These are phyloP conservation scores for Cottoperca gobio DNA, from an alignment of 2,797 vertebrate genomes.

Conservation along the genomic window DNA sequence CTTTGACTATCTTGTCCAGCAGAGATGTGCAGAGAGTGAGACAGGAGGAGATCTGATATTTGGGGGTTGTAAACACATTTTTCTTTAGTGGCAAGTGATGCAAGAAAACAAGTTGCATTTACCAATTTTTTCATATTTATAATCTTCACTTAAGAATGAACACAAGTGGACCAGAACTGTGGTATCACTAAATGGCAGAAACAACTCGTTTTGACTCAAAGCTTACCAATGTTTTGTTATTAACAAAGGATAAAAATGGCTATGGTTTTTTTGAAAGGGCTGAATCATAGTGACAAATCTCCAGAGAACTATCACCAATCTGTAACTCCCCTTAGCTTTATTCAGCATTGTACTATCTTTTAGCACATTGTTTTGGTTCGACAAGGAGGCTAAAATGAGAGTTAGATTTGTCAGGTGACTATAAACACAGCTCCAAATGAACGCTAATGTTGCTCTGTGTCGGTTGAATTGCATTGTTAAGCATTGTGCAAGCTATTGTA, in stretches of 20 bases:
- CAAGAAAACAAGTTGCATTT: neutral
- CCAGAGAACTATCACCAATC: neutral
- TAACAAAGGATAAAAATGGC: neutral
- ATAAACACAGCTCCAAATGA: too few species aligned
- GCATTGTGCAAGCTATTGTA: too few species aligned
- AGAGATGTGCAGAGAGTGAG: constrained; percentile 15
- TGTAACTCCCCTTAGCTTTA: neutral
- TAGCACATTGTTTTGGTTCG: neutral
- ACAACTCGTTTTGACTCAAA: neutral
- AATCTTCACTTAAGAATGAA: neutral
- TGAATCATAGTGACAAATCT: neutral
- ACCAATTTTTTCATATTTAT: neutral
- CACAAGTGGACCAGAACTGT: neutral
- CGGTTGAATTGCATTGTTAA: too few species aligned
- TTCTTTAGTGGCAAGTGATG: neutral
- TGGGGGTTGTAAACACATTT: neutral
- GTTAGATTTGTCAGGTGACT: neutral
- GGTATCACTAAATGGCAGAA: neutral
- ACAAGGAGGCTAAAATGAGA: neutral
- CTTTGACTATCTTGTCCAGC: constrained; percentile 29
- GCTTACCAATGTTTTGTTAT: neutral
- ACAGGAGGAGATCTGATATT: constrained; percentile 11
- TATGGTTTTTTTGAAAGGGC: neutral
- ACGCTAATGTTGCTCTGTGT: neutral
- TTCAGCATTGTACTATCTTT: neutral